Percentiles rank a stretch among this genome's conserved stretches.
Evolutionary conservation across 1,140 invertebrate species (phyloP).

Genomic region (Ceratosolen solmsi): DNA sequence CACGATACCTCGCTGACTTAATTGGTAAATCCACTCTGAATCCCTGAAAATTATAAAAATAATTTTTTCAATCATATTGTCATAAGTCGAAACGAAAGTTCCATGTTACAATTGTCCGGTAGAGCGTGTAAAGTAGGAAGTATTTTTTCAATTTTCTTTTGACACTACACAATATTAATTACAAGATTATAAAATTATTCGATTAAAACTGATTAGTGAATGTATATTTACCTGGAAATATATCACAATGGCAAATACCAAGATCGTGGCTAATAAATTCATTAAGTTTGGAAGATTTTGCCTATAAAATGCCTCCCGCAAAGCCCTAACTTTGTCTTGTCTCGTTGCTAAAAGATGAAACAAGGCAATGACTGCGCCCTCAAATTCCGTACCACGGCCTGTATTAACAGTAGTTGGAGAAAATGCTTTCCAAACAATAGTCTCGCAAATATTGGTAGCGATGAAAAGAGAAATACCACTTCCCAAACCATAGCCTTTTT

Average conservation of each 20-base stretch:
- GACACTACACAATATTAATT: too few relatives aligned
- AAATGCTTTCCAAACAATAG: conserved; percentile 99
- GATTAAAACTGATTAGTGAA: too few relatives aligned
- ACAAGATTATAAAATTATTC: too few relatives aligned
- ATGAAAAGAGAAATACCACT: conserved; percentile 99
- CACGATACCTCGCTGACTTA: conserved; percentile 98
- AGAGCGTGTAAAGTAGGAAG: too few relatives aligned
- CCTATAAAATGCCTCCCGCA: conserved; percentile 99
- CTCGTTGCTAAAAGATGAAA: conserved; percentile 97
- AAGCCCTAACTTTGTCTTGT: conserved; percentile 97
- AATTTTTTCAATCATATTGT: too few relatives aligned
- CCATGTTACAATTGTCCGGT: too few relatives aligned
- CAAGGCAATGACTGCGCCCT: conserved; percentile 97
- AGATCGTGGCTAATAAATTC: conserved; percentile 97
- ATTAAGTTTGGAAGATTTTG: conserved; percentile 99
- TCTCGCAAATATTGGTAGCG: conserved; percentile 99
- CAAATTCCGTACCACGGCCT: conserved; percentile 97
- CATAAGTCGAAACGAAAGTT: too few relatives aligned
- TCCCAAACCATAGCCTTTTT: conserved; percentile 97
- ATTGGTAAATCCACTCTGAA: conserved; percentile 99
- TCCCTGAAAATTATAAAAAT: conserved; percentile 78
- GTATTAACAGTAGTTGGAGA: conserved; percentile 99
- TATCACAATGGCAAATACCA: conserved; percentile 99
- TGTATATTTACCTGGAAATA: conserved; percentile 93
- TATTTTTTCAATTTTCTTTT: too few relatives aligned